A percentile compares a stretch with the other conserved stretches of the same genome.
These are phyloP conservation scores for Darevskia nairensis DNA, from an alignment of 2,797 vertebrate species.

Conservation along the genomic window DNA sequence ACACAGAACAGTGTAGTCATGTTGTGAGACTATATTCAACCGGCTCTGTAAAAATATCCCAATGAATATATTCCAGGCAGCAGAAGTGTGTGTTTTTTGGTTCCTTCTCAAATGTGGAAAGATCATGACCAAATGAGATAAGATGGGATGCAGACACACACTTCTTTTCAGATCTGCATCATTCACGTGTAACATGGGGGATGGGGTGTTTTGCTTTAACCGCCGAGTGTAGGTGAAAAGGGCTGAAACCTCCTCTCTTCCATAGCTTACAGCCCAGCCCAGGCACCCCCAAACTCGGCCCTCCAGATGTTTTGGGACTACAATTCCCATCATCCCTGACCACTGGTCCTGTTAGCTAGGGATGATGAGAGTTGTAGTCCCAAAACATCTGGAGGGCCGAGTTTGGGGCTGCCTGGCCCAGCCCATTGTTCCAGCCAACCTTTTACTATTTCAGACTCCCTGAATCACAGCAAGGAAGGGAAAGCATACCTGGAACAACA, in stretches of 20 bases:
- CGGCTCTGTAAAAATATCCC: not conserved
- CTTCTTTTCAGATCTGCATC: not conserved
- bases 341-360: too few relatives aligned
- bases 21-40: not conserved
- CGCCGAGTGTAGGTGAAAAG: not conserved
- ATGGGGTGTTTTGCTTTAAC: not conserved
- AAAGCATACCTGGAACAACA: not conserved
- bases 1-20: not conserved
- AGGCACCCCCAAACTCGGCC: too few relatives aligned
- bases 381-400: too few relatives aligned
- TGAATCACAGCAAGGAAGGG: too few relatives aligned
- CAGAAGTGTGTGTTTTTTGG: not conserved
- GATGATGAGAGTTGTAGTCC: too few relatives aligned
- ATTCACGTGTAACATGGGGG: not conserved
- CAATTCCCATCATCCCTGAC: too few relatives aligned
- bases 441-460: not conserved
- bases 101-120: not conserved
- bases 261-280: not conserved
- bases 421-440: not conserved
- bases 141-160: not conserved
- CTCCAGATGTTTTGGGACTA: too few relatives aligned
- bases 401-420: not conserved
- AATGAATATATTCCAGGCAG: not conserved
- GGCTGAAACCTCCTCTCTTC: too few relatives aligned
- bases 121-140: not conserved